Conservation (phyloP, 2,888 invertebrate genomes). For the Saturnia japonica region DNA sequence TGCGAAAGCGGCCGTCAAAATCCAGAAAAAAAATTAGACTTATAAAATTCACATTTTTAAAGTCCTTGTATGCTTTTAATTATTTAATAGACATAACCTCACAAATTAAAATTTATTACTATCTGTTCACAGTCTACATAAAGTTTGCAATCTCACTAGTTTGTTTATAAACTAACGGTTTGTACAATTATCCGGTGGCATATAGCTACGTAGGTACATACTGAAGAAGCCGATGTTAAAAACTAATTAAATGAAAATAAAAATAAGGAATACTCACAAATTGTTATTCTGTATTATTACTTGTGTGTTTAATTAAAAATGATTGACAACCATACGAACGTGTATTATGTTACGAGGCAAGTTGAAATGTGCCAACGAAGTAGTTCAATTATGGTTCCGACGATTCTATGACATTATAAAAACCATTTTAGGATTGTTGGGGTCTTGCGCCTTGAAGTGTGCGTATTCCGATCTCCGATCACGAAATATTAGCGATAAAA, state of each 20-base stretch:
- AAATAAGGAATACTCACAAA: not conserved
- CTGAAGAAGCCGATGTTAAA: not conserved
- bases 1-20: no score
- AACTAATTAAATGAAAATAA: not conserved
- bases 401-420: not conserved
- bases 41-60: no score
- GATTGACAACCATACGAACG: not conserved
- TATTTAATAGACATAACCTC: no score
- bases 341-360: not conserved
- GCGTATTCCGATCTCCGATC: no score
- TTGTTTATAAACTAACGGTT: no score
- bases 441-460: not conserved
- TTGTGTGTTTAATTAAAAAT: not conserved
- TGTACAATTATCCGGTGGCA: no score
- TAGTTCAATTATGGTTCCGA: not conserved
- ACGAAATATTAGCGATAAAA: no score
- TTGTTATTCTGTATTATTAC: not conserved
- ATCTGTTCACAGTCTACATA: no score
- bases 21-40: no score
- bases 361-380: slow-evolving; percentile 1
- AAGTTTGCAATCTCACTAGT: no score
- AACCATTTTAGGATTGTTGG: not conserved
- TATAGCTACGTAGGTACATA: not conserved
- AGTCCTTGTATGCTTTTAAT: no score
- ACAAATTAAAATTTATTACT: no score